These are phyloP conservation scores for Corynorhinus townsendii DNA, from an alignment of 2,113 vertebrate species.

Conservation along the genomic window DNA sequence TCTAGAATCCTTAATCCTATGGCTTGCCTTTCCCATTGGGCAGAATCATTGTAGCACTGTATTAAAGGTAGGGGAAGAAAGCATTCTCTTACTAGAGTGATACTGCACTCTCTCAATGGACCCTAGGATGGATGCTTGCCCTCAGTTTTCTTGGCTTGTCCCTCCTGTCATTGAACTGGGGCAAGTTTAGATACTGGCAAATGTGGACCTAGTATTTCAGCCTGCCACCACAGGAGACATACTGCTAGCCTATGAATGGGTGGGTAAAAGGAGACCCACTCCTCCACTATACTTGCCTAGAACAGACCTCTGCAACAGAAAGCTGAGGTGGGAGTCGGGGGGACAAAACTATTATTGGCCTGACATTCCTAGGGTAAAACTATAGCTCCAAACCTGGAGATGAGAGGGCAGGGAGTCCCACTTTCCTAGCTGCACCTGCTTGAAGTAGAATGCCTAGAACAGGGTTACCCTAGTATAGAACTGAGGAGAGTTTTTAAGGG, in stretches of 20 bases:
- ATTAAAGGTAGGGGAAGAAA: background rate
- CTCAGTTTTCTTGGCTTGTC: background rate
- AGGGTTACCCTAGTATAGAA: background rate
- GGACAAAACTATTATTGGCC: background rate
- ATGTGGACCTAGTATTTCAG: background rate
- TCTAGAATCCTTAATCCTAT: background rate
- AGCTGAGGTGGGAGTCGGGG: background rate
- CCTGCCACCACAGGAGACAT: background rate
- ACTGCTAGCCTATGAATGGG: background rate
- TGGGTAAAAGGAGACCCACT: background rate
- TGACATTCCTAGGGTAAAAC: background rate
- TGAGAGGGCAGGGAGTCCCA: too few relatives aligned
- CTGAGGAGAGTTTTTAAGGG: background rate
- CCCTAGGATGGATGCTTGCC: background rate
- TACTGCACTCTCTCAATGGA: background rate
- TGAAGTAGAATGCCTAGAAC: background rate
- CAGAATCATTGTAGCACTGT: background rate
- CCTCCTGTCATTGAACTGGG: background rate
- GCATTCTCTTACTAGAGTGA: background rate
- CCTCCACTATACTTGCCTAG: background rate
- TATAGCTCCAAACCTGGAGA: background rate
- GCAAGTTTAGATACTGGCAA: background rate
- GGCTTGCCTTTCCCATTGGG: background rate
- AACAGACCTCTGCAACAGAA: background rate
- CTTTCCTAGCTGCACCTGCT: background rate